These are phyloP conservation scores for Orius insidiosus DNA, from an alignment of 1,140 invertebrate genomes.

Conservation along the genomic window DNA sequence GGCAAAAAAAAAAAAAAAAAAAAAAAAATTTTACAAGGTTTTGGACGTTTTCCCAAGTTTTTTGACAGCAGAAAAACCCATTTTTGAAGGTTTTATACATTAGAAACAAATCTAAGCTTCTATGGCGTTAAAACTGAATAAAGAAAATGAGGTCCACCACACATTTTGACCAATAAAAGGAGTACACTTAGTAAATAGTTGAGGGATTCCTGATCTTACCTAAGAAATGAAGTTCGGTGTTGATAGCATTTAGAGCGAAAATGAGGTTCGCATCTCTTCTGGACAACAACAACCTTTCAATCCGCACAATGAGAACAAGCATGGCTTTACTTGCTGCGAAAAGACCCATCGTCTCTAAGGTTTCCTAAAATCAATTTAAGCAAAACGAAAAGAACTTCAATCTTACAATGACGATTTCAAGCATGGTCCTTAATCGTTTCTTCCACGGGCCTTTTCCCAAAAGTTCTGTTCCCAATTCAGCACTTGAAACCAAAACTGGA, in stretches of 20 bases:
- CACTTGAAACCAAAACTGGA: conserved; percentile 7
- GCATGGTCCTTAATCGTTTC: not conserved
- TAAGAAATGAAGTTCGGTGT: conserved; percentile 12
- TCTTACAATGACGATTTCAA: conserved; percentile 1
- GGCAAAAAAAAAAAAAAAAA: too few species aligned
- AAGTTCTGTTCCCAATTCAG: conserved; percentile 2
- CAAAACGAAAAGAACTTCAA: not conserved
- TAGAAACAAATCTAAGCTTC: too few species aligned
- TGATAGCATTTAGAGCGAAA: conserved; percentile 25
- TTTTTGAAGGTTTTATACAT: too few species aligned
- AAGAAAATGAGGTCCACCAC: too few species aligned
- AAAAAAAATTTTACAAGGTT: too few species aligned
- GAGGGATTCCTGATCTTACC: too few species aligned
- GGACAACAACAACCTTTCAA: conserved; percentile 40
- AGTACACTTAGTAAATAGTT: too few species aligned
- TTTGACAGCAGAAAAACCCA: too few species aligned
- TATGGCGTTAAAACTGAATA: too few species aligned
- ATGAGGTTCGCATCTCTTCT: conserved; percentile 22
- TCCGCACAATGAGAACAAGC: conserved; percentile 35
- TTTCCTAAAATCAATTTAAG: not conserved
- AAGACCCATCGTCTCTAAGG: conserved; percentile 22
- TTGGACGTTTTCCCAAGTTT: too few species aligned
- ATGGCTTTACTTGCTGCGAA: conserved; percentile 39
- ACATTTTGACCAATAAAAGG: too few species aligned
- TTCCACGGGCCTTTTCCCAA: not conserved